Percentiles rank a stretch among this genome's conserved stretches.
phyloP scores from a whole-genome alignment of 2,797 vertebrate genomes.

The Oceanodroma leucorhoa region DNA sequence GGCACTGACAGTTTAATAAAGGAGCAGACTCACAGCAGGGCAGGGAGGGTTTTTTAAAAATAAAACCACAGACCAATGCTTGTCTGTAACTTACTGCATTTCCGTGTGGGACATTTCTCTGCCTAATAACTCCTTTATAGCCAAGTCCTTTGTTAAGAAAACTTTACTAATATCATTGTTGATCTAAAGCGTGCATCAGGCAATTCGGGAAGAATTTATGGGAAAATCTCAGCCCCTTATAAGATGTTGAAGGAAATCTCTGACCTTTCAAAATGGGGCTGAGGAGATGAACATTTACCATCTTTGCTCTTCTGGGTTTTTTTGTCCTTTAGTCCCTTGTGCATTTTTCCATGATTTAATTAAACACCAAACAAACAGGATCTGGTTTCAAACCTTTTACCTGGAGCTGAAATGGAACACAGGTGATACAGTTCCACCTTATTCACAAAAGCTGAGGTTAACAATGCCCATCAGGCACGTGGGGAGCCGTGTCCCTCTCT shows the following conservation, averaged over 20 bases:
- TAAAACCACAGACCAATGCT: neutral
- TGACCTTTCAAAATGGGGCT: neutral
- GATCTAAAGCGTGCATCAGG: neutral
- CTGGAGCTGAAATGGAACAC: neutral
- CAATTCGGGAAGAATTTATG: neutral
- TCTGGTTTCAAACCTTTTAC: neutral
- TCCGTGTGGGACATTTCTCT: neutral
- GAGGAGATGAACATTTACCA: neutral
- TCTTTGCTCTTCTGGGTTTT: neutral
- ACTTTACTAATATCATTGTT: neutral
- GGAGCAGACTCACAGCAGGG: neutral
- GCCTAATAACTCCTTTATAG: neutral
- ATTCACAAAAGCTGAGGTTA: neutral
- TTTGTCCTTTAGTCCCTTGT: neutral
- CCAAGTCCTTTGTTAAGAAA: neutral
- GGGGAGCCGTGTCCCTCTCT: neutral
- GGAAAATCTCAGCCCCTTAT: neutral
- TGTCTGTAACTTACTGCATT: neutral
- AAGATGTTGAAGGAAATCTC: neutral
- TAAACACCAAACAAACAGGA: neutral
- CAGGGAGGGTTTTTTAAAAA: neutral
- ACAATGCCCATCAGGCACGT: too few species aligned
- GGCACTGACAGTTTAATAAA: neutral
- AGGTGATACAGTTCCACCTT: too few species aligned
- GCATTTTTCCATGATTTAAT: neutral